phyloP scores from a whole-genome alignment of 1,140 invertebrate genomes.

The Drosophila ercepeae region DNA sequence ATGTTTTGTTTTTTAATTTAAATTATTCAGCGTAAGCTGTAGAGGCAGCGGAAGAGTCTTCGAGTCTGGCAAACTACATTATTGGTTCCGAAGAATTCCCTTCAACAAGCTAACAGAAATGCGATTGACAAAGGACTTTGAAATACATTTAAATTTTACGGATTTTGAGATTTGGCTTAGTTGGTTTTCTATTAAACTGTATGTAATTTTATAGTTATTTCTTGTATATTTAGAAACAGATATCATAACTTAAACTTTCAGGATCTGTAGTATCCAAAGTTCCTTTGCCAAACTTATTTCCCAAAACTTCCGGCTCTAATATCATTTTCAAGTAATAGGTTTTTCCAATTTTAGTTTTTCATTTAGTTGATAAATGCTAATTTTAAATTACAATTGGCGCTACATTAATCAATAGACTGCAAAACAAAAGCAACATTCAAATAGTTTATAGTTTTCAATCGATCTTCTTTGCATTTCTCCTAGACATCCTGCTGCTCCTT shows the following conservation, averaged over 20 bases:
- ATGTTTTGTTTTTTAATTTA: conserved; percentile 21
- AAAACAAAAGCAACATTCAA: conserved; percentile 69
- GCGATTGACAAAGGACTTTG: not conserved
- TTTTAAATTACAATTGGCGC: conserved; percentile 75
- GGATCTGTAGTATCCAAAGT: too few relatives aligned
- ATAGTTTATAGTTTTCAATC: conserved; percentile 30
- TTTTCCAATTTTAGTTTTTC: not conserved
- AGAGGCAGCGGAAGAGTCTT: conserved; percentile 17
- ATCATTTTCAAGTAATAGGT: conserved; percentile 26
- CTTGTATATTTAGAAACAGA: too few relatives aligned
- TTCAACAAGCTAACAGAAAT: not conserved
- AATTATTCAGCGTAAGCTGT: conserved; percentile 32
- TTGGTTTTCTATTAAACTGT: not conserved
- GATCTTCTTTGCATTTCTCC: too few relatives aligned
- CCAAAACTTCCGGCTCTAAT: conserved; percentile 24
- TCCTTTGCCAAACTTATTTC: conserved; percentile 3
- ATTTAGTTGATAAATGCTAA: conserved; percentile 32
- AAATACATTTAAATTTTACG: too few relatives aligned
- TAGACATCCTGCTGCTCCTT: conserved; percentile 81
- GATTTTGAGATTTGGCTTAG: too few relatives aligned
- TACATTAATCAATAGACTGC: conserved; percentile 61
- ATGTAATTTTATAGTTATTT: too few relatives aligned
- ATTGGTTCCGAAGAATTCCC: conserved; percentile 15
- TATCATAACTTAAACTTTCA: too few relatives aligned
- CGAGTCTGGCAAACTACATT: not conserved